Evolutionary conservation across 2,888 invertebrate genomes (phyloP).

Genomic region (Pomacea canaliculata): DNA sequence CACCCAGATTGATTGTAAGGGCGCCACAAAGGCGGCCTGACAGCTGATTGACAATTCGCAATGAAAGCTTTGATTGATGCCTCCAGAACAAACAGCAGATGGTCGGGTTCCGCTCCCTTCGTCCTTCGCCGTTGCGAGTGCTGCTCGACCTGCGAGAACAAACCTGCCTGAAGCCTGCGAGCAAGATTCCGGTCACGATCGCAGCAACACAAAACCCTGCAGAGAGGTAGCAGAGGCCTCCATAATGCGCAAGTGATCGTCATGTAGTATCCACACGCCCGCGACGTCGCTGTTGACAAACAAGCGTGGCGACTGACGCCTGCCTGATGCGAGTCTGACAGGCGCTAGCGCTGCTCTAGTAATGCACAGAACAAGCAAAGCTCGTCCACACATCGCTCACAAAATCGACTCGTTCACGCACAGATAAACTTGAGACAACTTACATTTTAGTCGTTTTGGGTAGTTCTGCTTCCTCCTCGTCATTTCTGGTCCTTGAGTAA

Average conservation of each 20-base stretch:
- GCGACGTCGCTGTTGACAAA: constrained; percentile 21
- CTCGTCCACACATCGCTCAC: constrained; percentile 1
- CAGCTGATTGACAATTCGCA: constrained; percentile 67
- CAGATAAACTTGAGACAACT: constrained; percentile 9
- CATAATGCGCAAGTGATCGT: constrained; percentile 3
- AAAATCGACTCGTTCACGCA: constrained; percentile 17
- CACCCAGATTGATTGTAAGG: constrained; percentile 63
- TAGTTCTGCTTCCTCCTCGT: constrained; percentile 73
- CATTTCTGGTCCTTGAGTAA: constrained; percentile 40
- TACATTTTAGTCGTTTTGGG: constrained; percentile 71
- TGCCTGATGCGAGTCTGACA: constrained; percentile 20
- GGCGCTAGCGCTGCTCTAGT: constrained; percentile 15
- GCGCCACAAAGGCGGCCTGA: constrained; percentile 63
- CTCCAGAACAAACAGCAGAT: constrained; percentile 62
- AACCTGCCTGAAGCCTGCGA: background rate
- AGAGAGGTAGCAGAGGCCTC: background rate
- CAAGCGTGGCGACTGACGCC: constrained; percentile 23
- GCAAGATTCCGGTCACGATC: too few species aligned
- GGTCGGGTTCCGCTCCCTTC: constrained; percentile 30
- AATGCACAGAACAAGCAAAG: constrained; percentile 15
- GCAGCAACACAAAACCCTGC: too few species aligned
- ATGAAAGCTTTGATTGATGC: constrained; percentile 67
- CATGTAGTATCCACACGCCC: constrained; percentile 5
- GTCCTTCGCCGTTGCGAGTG: background rate
- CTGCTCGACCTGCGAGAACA: background rate